Evolutionary conservation across 2,113 vertebrate species (phyloP).

Genomic region (Nettapus auritus): DNA sequence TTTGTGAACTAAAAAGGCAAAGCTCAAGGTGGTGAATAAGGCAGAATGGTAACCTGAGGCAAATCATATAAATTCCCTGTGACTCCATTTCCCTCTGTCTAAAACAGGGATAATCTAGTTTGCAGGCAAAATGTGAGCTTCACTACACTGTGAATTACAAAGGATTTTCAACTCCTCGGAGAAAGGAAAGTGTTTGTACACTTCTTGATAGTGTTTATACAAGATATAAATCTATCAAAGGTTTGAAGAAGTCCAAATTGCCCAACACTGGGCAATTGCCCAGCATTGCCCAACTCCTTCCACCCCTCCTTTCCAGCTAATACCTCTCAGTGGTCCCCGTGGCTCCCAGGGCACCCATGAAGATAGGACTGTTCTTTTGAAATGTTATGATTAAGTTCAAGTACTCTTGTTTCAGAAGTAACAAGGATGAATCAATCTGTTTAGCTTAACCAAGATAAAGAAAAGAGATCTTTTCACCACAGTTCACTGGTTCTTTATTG

Average conservation of each 20-base stretch:
- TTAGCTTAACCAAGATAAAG: conserved; percentile 4
- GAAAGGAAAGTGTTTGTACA: conserved; percentile 10
- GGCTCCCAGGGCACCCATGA: neutral
- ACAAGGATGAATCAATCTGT: neutral
- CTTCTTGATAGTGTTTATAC: conserved; percentile 26
- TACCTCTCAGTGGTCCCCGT: neutral
- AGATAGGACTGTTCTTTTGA: neutral
- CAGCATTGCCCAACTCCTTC: neutral
- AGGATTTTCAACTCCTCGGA: neutral
- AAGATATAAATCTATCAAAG: conserved; percentile 20
- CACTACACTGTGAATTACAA: conserved; percentile 12
- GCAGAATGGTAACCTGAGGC: conserved; percentile 36
- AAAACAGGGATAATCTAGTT: conserved; percentile 38
- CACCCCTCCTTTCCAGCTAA: neutral
- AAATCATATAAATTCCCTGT: neutral
- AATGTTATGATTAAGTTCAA: neutral
- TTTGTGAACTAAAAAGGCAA: conserved; percentile 22
- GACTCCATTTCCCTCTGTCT: conserved; percentile 40
- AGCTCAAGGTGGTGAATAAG: neutral
- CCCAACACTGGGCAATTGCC: too few species aligned
- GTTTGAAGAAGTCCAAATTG: neutral
- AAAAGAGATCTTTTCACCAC: neutral
- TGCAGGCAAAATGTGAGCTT: conserved; percentile 20
- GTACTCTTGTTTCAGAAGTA: conserved; percentile 7
- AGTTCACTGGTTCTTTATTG: neutral